A percentile compares a stretch with the other conserved stretches of the same genome.
Conservation (phyloP, 2,113 vertebrate species). For the Hoplias malabaricus region DNA sequence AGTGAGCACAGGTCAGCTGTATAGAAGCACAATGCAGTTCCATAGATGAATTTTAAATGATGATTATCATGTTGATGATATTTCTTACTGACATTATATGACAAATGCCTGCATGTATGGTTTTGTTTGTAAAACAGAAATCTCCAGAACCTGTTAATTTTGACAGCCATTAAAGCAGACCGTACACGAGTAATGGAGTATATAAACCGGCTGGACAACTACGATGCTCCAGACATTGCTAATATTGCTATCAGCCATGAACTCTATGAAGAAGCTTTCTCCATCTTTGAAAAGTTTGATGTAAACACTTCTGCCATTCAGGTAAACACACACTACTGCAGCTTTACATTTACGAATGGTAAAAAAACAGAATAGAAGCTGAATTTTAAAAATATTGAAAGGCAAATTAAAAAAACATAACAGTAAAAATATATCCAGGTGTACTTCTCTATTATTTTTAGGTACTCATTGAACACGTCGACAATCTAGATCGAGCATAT, state of each 20-base stretch:
- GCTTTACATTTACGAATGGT: too few relatives aligned
- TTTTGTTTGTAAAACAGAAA: constrained; percentile 74
- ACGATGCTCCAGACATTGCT: constrained; percentile 88
- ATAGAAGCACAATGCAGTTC: not conserved
- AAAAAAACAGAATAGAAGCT: too few relatives aligned
- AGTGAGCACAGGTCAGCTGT: constrained; percentile 84
- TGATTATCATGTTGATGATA: not conserved
- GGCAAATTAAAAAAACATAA: not conserved
- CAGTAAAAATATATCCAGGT: not conserved
- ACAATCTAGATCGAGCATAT: constrained; percentile 86
- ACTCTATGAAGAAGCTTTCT: constrained; percentile 90
- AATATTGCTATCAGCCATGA: constrained; percentile 89
- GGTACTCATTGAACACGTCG: constrained; percentile 90
- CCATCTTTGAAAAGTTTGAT: constrained; percentile 92
- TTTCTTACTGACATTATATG: not conserved
- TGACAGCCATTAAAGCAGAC: constrained; percentile 92
- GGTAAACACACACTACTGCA: constrained; percentile 71
- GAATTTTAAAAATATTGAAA: too few relatives aligned
- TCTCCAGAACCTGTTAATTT: constrained; percentile 90
- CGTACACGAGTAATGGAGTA: constrained; percentile 91
- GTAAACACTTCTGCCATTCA: constrained; percentile 89
- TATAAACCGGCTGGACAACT: constrained; percentile 88
- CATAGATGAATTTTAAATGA: not conserved
- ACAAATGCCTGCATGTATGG: not conserved
- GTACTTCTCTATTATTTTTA: constrained; percentile 35